phyloP scores from a whole-genome alignment of 2,113 vertebrate species.

The Nothoprocta perdicaria region DNA sequence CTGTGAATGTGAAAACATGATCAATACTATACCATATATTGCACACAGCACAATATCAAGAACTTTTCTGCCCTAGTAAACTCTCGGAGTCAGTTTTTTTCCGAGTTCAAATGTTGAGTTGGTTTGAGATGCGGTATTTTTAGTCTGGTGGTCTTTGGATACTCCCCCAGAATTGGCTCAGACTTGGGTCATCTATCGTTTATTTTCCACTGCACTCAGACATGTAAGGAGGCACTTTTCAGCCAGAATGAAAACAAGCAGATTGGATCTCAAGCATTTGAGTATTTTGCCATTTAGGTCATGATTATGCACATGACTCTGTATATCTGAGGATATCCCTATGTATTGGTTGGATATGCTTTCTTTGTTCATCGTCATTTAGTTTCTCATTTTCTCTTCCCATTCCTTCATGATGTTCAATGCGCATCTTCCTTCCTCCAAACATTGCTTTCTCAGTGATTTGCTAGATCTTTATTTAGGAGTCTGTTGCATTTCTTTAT shows the following conservation, averaged over 20 bases:
- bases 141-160: neutral
- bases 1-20: neutral
- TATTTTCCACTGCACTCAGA: neutral
- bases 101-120: neutral
- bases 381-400: neutral
- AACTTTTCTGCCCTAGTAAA: neutral
- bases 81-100: neutral
- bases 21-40: neutral
- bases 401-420: neutral
- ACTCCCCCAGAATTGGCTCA: neutral
- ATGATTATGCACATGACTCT: accelerated
- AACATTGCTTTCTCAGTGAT: neutral
- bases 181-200: neutral
- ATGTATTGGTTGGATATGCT: neutral
- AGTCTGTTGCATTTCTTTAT: neutral
- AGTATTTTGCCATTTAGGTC: neutral
- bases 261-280: neutral
- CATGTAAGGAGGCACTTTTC: neutral
- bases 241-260: neutral
- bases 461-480: neutral
- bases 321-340: neutral
- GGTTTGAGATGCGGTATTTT: neutral
- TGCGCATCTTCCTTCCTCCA: neutral
- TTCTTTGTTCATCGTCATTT: neutral
- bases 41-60: neutral